Percentiles rank a stretch among this genome's conserved stretches.
These are phyloP conservation scores for Vannuccia rotundouncinata DNA, from an alignment of 2,888 invertebrate genomes.

Conservation along the genomic window DNA sequence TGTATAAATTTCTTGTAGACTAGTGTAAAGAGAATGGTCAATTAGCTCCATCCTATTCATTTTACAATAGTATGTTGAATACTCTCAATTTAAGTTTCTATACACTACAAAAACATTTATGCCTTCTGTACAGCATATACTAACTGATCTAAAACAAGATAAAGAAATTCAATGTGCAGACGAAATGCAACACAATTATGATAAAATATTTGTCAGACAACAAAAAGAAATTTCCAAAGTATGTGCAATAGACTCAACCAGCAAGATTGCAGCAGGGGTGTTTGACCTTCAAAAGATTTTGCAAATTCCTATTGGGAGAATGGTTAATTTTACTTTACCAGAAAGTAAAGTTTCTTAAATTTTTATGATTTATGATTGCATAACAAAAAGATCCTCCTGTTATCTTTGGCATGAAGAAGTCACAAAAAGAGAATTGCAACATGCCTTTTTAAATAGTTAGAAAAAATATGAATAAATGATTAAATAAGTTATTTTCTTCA, in stretches of 20 bases:
- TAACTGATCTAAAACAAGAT: not conserved
- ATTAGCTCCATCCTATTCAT: not conserved
- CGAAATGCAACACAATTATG: not conserved
- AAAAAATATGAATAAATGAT: not conserved
- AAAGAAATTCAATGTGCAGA: not conserved
- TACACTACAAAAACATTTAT: not conserved
- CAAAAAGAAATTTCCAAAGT: not conserved
- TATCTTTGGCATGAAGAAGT: not conserved
- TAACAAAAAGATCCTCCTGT: not conserved
- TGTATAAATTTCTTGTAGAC: not conserved
- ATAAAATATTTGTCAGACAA: not conserved
- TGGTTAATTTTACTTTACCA: not conserved
- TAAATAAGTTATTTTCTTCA: not conserved
- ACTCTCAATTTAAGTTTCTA: not conserved
- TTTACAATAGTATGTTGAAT: not conserved
- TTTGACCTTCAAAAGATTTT: not conserved
- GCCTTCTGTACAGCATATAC: not conserved
- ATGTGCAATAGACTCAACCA: not conserved
- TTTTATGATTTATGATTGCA: not conserved
- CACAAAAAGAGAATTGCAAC: not conserved
- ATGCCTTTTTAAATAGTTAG: not conserved
- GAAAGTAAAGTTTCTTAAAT: not conserved
- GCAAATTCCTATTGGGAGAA: not conserved
- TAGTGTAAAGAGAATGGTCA: not conserved
- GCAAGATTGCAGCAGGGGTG: too few species aligned